phyloP scores from a whole-genome alignment of 2,888 invertebrate species.

The Eupeodes luniger region DNA sequence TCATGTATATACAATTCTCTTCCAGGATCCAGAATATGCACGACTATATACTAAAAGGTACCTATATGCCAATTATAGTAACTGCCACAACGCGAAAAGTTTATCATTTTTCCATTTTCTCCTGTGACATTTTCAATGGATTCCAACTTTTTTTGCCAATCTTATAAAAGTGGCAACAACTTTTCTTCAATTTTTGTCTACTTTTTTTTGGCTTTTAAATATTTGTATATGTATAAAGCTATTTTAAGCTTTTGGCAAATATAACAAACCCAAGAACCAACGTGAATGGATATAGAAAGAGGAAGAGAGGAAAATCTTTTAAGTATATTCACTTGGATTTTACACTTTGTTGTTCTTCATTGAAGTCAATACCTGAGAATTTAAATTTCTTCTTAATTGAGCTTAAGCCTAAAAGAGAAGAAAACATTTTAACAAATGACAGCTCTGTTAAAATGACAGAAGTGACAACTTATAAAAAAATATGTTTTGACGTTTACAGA shows the following conservation, averaged over 20 bases:
- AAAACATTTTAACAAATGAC: too few relatives aligned
- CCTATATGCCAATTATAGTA: slow-evolving; percentile 68
- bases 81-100: slow-evolving; percentile 73
- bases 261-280: slow-evolving; percentile 14
- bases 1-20: too few relatives aligned
- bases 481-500: too few relatives aligned
- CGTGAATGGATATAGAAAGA: neutral
- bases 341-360: neutral
- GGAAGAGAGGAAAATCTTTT: slow-evolving; percentile 16
- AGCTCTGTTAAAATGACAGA: too few relatives aligned
- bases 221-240: slow-evolving; percentile 5
- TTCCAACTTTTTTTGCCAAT: slow-evolving; percentile 26
- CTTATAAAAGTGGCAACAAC: slow-evolving; percentile 35
- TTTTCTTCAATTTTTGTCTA: slow-evolving; percentile 47
- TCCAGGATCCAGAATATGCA: too few relatives aligned
- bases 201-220: neutral
- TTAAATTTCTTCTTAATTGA: too few relatives aligned
- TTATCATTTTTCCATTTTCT: slow-evolving; percentile 76
- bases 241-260: slow-evolving; percentile 22
- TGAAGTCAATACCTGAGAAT: neutral
- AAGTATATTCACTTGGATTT: neutral
- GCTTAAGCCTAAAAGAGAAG: too few relatives aligned
- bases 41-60: neutral
- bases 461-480: too few relatives aligned
- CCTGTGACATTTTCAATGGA: slow-evolving; percentile 67